Base-by-base conservation (phyloP, 2,888 invertebrate species). In the Crocallis elinguaria region DNA sequence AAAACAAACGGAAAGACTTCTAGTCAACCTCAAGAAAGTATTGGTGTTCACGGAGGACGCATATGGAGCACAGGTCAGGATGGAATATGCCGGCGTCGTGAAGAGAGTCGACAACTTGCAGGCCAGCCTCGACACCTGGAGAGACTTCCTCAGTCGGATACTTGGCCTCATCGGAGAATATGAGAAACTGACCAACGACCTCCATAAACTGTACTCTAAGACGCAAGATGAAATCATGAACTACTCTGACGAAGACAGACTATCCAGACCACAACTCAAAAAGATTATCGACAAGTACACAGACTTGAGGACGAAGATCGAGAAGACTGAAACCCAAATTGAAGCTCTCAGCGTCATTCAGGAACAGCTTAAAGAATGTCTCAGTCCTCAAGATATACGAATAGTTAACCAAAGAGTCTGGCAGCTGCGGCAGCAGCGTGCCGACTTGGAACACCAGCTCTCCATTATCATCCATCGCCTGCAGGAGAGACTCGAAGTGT, bases 331-430 rank as follows among this genome's bases (percentile, higher is more conserved):
- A 33, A 91, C 90, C 21, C 94, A 95, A 48, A 86, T 97, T 16
- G 96, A 97, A 77, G 91, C 93, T 23, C 86, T 97, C 0, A 94
- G 94, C 33, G 94, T 95, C 0, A 94, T 94, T 21, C 95, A 96
- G 67, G 96, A 97, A 77, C 95, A 97, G 79, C 87, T 98, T 2
- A 96, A 96, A 69, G 96, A 97, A 75, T 96, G 96, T 67, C 92
- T 97, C 3, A 96, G 96, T 77, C 96, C 97, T 0, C 94, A 94
- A 37, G 97, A 98, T 73, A 95, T 96, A 83, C 95, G 97, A 76
- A 91, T 94, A 9, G 93, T 97, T 38, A 94, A 94, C 64, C 97
- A 97, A 76, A 93, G 94, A 62, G 93, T 95, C 58, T 95, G 96
- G 94, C 92, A 96, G 55, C 81, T 97, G 44, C 93, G 94, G 82